Conservation (phyloP, 2,888 invertebrate species). For the Tolmerus cingulatus region DNA sequence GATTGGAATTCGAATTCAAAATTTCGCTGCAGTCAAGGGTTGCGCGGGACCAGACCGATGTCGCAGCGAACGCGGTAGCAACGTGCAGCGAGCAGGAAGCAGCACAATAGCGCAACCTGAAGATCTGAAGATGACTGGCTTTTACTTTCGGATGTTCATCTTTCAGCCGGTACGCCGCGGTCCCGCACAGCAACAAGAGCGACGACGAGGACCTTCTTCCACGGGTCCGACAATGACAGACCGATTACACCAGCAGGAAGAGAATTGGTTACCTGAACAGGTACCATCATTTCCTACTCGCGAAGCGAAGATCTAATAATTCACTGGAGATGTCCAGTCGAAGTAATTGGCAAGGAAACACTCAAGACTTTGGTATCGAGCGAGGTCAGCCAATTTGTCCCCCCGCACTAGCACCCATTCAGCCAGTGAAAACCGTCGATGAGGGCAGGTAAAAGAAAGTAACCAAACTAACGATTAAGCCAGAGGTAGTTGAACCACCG, state of each 20-base stretch:
- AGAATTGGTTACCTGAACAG: neutral
- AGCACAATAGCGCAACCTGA: constrained; percentile 7
- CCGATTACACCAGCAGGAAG: constrained; percentile 1
- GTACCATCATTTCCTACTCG: constrained; percentile 16
- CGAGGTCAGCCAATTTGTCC: constrained; percentile 12
- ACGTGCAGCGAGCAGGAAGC: constrained; percentile 1
- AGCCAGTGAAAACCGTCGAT: neutral
- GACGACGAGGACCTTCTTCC: neutral
- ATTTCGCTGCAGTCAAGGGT: neutral
- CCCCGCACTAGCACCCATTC: neutral
- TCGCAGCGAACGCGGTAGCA: neutral
- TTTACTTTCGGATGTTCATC: constrained; percentile 36
- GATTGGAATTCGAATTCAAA: neutral
- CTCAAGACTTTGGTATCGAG: neutral
- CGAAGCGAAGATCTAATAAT: constrained; percentile 17
- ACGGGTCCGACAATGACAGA: neutral
- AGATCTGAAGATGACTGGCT: constrained; percentile 28
- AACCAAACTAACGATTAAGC: neutral
- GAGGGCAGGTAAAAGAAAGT: neutral
- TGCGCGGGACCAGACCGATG: neutral
- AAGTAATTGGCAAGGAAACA: constrained; percentile 2
- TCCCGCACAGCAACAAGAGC: neutral
- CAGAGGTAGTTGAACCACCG: neutral
- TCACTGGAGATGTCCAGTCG: constrained; percentile 25
- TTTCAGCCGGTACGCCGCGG: neutral